These are phyloP conservation scores for Lacerta agilis DNA, from an alignment of 2,797 vertebrate species.

Conservation along the genomic window DNA sequence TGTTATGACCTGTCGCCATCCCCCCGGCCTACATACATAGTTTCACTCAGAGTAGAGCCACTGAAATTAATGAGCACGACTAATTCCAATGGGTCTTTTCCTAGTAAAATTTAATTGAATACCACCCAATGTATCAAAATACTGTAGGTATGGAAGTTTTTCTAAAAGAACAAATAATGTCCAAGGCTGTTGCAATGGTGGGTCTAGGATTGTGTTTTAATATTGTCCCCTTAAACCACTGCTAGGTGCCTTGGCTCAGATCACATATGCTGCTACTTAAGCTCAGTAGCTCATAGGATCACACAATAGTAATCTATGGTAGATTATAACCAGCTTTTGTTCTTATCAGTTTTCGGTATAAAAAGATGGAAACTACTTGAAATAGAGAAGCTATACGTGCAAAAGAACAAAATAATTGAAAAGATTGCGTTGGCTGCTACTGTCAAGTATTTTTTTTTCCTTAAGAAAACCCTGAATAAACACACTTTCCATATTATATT, in stretches of 20 bases:
- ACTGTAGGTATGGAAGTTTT: not conserved
- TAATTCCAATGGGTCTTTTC: no score
- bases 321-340: not conserved
- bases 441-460: not conserved
- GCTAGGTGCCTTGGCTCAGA: not conserved
- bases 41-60: not conserved
- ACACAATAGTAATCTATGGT: not conserved
- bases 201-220: not conserved
- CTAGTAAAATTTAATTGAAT: no score
- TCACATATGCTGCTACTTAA: not conserved
- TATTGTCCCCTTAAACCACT: not conserved
- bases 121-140: no score
- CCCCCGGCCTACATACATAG: not conserved
- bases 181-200: not conserved
- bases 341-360: not conserved
- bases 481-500: not conserved
- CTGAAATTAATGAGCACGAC: no score
- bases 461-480: not conserved
- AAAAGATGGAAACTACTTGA: not conserved
- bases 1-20: not conserved
- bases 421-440: not conserved
- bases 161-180: not conserved
- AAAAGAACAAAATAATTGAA: not conserved
- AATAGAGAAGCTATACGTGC: constrained; percentile 10
- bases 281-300: not conserved